A percentile compares a stretch with the other conserved stretches of the same genome.
phyloP scores from a whole-genome alignment of 2,888 invertebrate species.

The Oegoconia quadripuncta region DNA sequence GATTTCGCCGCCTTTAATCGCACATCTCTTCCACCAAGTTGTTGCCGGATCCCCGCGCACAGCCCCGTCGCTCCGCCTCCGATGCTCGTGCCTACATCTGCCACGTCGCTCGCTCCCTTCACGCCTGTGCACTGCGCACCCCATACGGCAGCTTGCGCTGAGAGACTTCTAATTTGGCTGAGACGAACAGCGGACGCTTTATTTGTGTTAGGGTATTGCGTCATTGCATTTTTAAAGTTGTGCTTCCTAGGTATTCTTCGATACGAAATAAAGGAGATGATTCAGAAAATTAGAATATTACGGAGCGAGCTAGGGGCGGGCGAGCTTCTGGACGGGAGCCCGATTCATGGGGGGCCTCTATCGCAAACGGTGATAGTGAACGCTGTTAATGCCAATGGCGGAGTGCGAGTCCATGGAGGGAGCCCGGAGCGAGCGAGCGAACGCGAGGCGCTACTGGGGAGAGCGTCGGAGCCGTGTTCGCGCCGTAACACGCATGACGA shows the following conservation, averaged over 20 bases:
- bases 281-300: constrained; percentile 91
- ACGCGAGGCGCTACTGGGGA: constrained; percentile 77
- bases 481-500: constrained; percentile 66
- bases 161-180: constrained; percentile 85
- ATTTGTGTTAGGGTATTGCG: constrained; percentile 91
- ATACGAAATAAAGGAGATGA: constrained; percentile 94
- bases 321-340: constrained; percentile 67
- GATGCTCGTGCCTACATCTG: constrained; percentile 52
- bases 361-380: constrained; percentile 72
- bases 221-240: constrained; percentile 92
- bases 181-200: constrained; percentile 88
- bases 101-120: constrained; percentile 53
- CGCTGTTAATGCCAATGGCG: constrained; percentile 78
- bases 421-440: constrained; percentile 78
- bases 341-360: constrained; percentile 67
- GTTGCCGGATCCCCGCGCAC: constrained; percentile 67
- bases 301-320: constrained; percentile 82
- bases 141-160: constrained; percentile 84
- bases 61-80: constrained; percentile 74
- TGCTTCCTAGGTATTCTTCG: constrained; percentile 92
- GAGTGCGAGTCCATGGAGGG: constrained; percentile 77
- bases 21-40: constrained; percentile 64
- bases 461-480: constrained; percentile 67
- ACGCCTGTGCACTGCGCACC: constrained; percentile 68
- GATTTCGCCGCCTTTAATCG: constrained; percentile 71